phyloP scores from a whole-genome alignment of 1,140 invertebrate genomes.

The Drosophila sulfurigaster region DNA sequence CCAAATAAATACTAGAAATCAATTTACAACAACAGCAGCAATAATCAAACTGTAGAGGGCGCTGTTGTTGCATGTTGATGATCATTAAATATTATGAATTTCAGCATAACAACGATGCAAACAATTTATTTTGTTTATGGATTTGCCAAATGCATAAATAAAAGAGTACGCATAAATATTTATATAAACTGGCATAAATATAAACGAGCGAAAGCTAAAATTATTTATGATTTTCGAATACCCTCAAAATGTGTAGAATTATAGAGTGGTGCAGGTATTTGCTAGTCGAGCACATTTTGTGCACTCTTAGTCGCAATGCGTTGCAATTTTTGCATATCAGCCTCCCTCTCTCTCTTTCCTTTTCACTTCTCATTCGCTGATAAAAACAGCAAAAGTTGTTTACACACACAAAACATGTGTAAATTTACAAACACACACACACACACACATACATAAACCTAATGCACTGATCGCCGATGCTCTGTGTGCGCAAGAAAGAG shows the following conservation, averaged over 20 bases:
- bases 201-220: background rate
- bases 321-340: background rate
- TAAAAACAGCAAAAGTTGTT: slow-evolving; percentile 23
- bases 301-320: background rate
- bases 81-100: slow-evolving; percentile 15
- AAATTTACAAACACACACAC: slow-evolving; percentile 1
- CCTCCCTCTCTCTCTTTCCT: too few species aligned
- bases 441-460: background rate
- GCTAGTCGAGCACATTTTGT: slow-evolving; percentile 1
- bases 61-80: background rate
- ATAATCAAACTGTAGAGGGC: slow-evolving; percentile 8
- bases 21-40: background rate
- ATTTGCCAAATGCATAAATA: slow-evolving; percentile 2
- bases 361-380: background rate
- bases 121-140: slow-evolving; percentile 12
- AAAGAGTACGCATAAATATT: background rate
- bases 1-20: background rate
- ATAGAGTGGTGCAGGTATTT: background rate
- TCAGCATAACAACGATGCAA: background rate
- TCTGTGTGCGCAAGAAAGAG: background rate
- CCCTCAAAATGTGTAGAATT: background rate
- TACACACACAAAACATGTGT: slow-evolving; percentile 13
- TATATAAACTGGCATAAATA: background rate
- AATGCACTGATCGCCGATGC: background rate
- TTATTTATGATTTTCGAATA: background rate